These are phyloP conservation scores for Naso thynnoides DNA, from an alignment of 2,797 vertebrate species.

Conservation along the genomic window DNA sequence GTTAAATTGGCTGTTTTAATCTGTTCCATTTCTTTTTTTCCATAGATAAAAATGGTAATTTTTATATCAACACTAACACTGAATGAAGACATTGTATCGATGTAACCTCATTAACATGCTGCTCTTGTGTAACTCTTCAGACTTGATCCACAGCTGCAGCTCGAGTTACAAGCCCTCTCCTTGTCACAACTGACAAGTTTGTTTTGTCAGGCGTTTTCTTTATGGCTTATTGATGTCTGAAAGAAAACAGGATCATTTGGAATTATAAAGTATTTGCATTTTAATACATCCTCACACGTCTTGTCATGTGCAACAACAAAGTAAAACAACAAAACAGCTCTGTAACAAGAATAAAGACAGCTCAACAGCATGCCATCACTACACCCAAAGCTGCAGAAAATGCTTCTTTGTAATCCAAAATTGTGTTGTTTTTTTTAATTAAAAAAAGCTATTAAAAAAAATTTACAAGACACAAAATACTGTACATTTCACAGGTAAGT, in stretches of 20 bases:
- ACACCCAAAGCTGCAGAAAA: slow-evolving; percentile 35
- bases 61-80: background rate
- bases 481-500: slow-evolving; percentile 80
- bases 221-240: background rate
- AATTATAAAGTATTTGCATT: slow-evolving; percentile 73
- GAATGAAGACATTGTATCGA: slow-evolving; percentile 1
- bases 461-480: slow-evolving; percentile 78
- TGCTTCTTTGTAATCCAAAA: slow-evolving; percentile 35
- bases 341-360: slow-evolving; percentile 45
- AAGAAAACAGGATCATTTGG: slow-evolving; percentile 21
- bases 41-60: background rate
- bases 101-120: slow-evolving; percentile 18
- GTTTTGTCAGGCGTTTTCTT: no score
- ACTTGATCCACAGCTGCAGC: background rate
- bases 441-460: slow-evolving; percentile 81
- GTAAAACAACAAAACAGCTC: slow-evolving; percentile 53
- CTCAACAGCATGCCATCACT: slow-evolving; percentile 52
- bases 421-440: slow-evolving; percentile 58
- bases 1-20: background rate
- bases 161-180: background rate
- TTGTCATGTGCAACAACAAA: slow-evolving; percentile 66
- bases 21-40: background rate
- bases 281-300: slow-evolving; percentile 78
- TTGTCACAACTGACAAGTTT: background rate
- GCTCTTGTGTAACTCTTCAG: background rate